A percentile compares a stretch with the other conserved stretches of the same genome.
Conservation (phyloP, 2,113 vertebrate genomes). For the Dendropsophus ebraccatus region DNA sequence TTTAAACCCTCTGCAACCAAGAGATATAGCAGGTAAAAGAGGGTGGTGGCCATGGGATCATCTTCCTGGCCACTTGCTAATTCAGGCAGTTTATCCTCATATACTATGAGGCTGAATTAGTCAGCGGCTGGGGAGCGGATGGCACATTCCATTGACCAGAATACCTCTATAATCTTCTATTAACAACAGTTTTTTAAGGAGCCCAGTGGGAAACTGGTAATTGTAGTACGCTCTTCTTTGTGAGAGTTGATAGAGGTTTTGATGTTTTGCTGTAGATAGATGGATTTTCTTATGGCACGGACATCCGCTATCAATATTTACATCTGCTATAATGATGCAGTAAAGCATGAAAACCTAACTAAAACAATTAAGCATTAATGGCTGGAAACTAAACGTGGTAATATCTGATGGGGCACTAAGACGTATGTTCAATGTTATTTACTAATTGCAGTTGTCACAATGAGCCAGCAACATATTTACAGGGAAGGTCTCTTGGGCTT, state of each 20-base stretch:
- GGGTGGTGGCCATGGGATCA: too few species aligned
- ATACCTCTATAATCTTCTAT: too few species aligned
- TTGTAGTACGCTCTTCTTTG: not conserved
- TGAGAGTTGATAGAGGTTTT: not conserved
- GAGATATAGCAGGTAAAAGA: too few species aligned
- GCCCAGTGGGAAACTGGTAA: too few species aligned
- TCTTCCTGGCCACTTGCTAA: too few species aligned
- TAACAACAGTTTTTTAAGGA: too few species aligned
- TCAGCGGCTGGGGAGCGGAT: too few species aligned
- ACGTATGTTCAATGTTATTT: constrained; percentile 49
- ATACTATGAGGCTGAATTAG: too few species aligned
- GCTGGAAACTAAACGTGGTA: constrained; percentile 9
- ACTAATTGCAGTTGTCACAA: constrained; percentile 54
- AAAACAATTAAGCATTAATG: constrained; percentile 44
- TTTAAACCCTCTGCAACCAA: too few species aligned
- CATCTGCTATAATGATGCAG: constrained; percentile 20
- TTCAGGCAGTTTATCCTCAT: too few species aligned
- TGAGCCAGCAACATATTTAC: constrained; percentile 51
- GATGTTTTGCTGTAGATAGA: not conserved
- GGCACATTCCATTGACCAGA: too few species aligned
- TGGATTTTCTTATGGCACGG: not conserved
- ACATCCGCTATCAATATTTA: constrained; percentile 17
- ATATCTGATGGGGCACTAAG: constrained; percentile 34
- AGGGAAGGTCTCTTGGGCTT: constrained; percentile 47
- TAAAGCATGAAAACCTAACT: constrained; percentile 4